Base-by-base conservation (phyloP, 2,113 vertebrate species). In the Chascanopsetta lugubris region DNA sequence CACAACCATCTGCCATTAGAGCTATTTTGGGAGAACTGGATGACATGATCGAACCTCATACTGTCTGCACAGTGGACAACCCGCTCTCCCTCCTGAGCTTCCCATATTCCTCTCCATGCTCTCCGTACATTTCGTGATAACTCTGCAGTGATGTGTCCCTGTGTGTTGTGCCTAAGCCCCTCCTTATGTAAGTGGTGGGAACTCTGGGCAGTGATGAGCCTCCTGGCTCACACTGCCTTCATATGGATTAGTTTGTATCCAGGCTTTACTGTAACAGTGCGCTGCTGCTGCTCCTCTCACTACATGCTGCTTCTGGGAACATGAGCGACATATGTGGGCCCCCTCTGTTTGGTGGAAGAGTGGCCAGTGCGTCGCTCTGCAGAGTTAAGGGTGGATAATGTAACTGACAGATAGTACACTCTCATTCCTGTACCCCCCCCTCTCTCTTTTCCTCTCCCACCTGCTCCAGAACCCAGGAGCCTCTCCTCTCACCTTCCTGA, bases 181-280 rank as follows among this genome's bases (percentile, higher is more conserved):
- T 74, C n/a, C 30, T 81, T 75, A 83, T 61, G 65, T 80, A 79
- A 79, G 63, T 34, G 38, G 54, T 56, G 49, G 55, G 46, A 11
- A 29, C n/a, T 26, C 60, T 50, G 49, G 43, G 55, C 51, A 61
- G 58, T 8, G 60, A 21, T 29, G 26, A 12, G 20, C 15, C 34
- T 57, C 34, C 43, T 61, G 42, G 17, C 8, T 43, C 21, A 12
- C 15, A 18, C 47, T 73, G 68, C 73, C 59, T 70, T 21, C 61
- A 65, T 74, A 57, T 73, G 69, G 79, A 83, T 77, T 79, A 79
- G 65, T 60, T 65, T 66, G n/a, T n/a, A 67, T 68, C 66, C 38
- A 22, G 46, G 76, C 69, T 46, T 66, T 58, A 38, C 56, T 66
- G 77, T 72, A 67, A 56, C 43, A 72, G 47, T 75, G 80, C 70